Base-by-base conservation (phyloP, 2,113 vertebrate genomes). In the Calyptommatus sinebrachiatus region DNA sequence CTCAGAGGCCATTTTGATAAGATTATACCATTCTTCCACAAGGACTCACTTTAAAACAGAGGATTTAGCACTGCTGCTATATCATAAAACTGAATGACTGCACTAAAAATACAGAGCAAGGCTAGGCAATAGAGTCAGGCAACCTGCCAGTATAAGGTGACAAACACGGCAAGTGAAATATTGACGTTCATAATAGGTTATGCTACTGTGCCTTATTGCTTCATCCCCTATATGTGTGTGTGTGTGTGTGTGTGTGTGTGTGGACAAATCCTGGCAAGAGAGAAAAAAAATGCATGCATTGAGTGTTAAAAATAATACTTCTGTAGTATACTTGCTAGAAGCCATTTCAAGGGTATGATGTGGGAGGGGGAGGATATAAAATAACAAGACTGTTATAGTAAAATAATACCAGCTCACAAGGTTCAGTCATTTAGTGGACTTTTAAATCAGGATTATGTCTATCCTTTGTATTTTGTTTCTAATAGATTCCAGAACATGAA, bases 241-340 rank as follows among this genome's bases (percentile, higher is more conserved):
- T n/a, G n/a, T n/a, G n/a, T n/a, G n/a, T n/a, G n/a, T n/a, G n/a
- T n/a, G n/a, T n/a, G n/a, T n/a, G 87, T 85, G 73, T 85, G 88
- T 84, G 80, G 78, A 87, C 84, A 89, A 90, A 91, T 88, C 88
- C 78, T 83, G 85, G 94, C 88, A 93, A 93, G 89, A 10, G 88
- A 79, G 88, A 88, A 83, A 89, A 86, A 5, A 57, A 57, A 82
- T 86, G 88, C 71, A 83, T 87, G 83, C 48, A 65, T 50, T 76
- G 81, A 88, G 87, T 85, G 0, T 0, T 72, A 84, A 87, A 81
- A 75, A 62, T 28, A 11, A 77, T 82, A 80, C 84, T 85, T 80
- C 81, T 81, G 66, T 62, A 82, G 76, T 81, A 77, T 85, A 5
- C 71, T 75, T 41, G 5, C 60, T 24, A 0, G n/a, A 74, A 57